Percentiles rank a stretch among this genome's conserved stretches.
Evolutionary conservation across 64 coral and sea anemone species (phyloP).

Genomic region (Montipora sp.): DNA sequence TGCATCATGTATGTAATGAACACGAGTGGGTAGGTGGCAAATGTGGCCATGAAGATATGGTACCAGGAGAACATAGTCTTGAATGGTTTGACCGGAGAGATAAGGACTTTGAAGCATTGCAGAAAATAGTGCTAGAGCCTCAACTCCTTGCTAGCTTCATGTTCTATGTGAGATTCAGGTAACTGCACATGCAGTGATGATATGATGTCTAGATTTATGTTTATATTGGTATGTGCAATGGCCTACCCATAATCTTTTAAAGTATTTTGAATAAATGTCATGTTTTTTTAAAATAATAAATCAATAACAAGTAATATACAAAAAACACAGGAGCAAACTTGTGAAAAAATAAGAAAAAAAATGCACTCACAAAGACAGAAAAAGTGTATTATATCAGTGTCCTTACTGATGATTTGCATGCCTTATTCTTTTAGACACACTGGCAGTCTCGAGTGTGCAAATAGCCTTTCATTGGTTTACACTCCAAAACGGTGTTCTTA

Average conservation of each 20-base stretch:
- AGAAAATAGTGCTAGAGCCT: constrained; percentile 22
- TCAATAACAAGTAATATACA: too few relatives aligned
- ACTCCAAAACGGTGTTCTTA: background rate
- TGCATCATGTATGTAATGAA: constrained; percentile 31
- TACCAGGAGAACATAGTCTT: constrained; percentile 5
- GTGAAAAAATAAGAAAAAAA: background rate
- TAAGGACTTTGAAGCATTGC: constrained; percentile 39
- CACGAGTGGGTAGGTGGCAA: constrained; percentile 25
- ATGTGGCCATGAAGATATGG: background rate
- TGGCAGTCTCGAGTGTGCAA: background rate
- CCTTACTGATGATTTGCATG: background rate
- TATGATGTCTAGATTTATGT: constrained; percentile 3
- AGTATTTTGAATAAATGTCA: too few relatives aligned
- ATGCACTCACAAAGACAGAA: too few relatives aligned
- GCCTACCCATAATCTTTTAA: too few relatives aligned
- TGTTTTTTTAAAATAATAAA: too few relatives aligned
- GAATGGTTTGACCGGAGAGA: constrained; percentile 45
- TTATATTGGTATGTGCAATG: background rate
- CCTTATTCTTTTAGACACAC: background rate
- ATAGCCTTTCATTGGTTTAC: background rate
- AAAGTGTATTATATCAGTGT: background rate
- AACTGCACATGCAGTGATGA: background rate
- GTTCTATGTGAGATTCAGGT: constrained; percentile 57
- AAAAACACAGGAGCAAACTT: background rate
- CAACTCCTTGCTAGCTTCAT: constrained; percentile 42